phyloP scores from a whole-genome alignment of 2,888 invertebrate species.

The Caenorhabditis zanzibari region DNA sequence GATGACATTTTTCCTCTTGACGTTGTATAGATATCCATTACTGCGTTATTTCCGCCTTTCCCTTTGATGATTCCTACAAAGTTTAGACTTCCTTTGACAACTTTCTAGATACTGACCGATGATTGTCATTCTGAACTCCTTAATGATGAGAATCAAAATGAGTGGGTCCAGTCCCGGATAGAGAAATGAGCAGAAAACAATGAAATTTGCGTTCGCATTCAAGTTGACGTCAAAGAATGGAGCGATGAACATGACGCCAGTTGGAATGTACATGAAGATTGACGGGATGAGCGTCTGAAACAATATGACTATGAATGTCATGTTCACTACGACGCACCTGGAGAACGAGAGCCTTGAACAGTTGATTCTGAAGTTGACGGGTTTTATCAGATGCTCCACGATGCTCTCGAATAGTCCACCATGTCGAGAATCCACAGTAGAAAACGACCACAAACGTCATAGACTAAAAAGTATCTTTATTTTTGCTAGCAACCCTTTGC shows the following conservation, averaged over 20 bases:
- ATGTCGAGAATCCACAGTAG: constrained; percentile 55
- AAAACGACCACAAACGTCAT: constrained; percentile 50
- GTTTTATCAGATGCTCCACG: constrained; percentile 49
- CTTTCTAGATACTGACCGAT: constrained; percentile 6
- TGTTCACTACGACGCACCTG: constrained; percentile 22
- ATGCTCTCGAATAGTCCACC: constrained; percentile 36
- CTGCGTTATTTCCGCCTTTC: constrained; percentile 18
- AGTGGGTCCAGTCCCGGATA: constrained; percentile 58
- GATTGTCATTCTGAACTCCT: constrained; percentile 38
- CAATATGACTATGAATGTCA: not conserved
- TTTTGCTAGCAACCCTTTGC: not conserved
- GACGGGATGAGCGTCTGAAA: constrained; percentile 60
- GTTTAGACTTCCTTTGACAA: not conserved
- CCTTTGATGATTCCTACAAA: constrained; percentile 30
- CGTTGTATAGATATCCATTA: constrained; percentile 31
- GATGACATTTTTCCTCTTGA: constrained; percentile 33
- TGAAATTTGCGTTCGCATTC: constrained; percentile 59
- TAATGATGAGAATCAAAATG: constrained; percentile 51
- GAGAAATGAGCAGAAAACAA: constrained; percentile 53
- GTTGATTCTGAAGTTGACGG: constrained; percentile 51
- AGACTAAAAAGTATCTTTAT: constrained; percentile 28
- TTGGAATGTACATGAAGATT: constrained; percentile 65
- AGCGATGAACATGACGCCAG: constrained; percentile 62
- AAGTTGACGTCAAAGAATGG: constrained; percentile 61
- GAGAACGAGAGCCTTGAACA: constrained; percentile 57